Evolutionary conservation across 2,113 vertebrate genomes (phyloP).

Genomic region (Sturnira hondurensis): DNA sequence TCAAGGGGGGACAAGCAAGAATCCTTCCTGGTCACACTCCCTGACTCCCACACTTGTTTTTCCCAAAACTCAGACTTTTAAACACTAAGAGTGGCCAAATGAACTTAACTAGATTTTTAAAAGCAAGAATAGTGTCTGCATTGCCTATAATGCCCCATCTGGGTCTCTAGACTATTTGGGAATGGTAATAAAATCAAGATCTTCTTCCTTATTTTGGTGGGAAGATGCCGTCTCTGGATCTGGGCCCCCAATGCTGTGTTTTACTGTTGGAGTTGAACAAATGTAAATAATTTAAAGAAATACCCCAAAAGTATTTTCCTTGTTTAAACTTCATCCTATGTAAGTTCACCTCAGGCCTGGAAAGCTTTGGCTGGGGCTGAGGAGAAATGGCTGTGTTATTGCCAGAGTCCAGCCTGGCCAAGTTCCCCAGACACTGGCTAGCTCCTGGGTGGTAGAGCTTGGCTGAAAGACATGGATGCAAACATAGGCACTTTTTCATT

Average conservation of each 20-base stretch:
- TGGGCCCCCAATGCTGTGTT: not conserved
- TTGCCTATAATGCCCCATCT: not conserved
- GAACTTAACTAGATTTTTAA: not conserved
- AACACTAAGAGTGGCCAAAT: not conserved
- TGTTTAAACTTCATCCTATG: constrained; percentile 29
- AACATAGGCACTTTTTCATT: constrained; percentile 26
- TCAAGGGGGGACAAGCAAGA: not conserved
- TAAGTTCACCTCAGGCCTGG: constrained; percentile 23
- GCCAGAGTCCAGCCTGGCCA: not conserved
- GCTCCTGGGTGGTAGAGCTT: constrained; percentile 44
- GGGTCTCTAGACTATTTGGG: not conserved
- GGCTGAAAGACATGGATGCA: not conserved
- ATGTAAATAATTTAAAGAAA: constrained; percentile 46
- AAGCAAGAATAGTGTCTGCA: not conserved
- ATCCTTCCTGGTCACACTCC: not conserved
- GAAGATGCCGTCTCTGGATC: constrained; percentile 9
- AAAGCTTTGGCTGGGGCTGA: not conserved
- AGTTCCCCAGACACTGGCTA: not conserved
- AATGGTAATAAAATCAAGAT: constrained; percentile 46
- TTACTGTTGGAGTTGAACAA: constrained; percentile 6
- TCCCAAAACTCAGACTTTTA: not conserved
- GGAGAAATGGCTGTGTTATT: not conserved
- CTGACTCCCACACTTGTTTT: not conserved
- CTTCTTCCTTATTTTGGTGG: not conserved
- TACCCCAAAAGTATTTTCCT: constrained; percentile 7